Evolutionary conservation across 1,140 invertebrate genomes (phyloP).

Genomic region (Potamilus streckersoni): DNA sequence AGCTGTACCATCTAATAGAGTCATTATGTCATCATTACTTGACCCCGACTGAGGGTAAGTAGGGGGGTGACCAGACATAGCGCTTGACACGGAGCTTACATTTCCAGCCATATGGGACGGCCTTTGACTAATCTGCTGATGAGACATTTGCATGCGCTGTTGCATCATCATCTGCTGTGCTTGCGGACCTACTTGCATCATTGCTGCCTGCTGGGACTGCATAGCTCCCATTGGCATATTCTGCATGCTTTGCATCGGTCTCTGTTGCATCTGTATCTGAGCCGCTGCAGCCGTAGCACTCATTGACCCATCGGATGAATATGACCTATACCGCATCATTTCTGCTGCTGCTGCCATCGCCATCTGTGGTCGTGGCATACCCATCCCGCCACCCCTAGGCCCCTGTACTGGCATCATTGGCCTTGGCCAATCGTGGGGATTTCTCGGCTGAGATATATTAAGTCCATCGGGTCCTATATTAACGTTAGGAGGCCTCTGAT

Average conservation of each 20-base stretch:
- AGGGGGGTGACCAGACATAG: slow-evolving; percentile 14
- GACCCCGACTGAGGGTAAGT: slow-evolving; percentile 25
- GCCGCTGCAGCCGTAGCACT: slow-evolving; percentile 27
- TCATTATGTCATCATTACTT: slow-evolving; percentile 57
- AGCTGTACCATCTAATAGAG: slow-evolving; percentile 54
- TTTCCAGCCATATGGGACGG: slow-evolving; percentile 24
- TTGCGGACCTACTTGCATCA: slow-evolving; percentile 49
- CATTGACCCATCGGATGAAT: slow-evolving; percentile 35
- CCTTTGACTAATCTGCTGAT: slow-evolving; percentile 41
- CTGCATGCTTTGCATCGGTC: slow-evolving; percentile 36
- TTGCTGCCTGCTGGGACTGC: slow-evolving; percentile 40
- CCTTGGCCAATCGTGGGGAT: slow-evolving; percentile 41
- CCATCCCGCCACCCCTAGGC: slow-evolving; percentile 19
- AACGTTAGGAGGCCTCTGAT: slow-evolving; percentile 68
- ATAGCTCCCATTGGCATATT: slow-evolving; percentile 42
- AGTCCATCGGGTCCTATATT: slow-evolving; percentile 69
- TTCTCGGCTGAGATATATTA: slow-evolving; percentile 65
- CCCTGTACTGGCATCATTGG: slow-evolving; percentile 41
- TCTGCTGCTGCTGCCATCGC: slow-evolving; percentile 29
- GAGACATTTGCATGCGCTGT: slow-evolving; percentile 56
- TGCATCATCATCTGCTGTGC: slow-evolving; percentile 53
- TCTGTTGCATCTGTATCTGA: slow-evolving; percentile 34
- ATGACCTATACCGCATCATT: slow-evolving; percentile 50
- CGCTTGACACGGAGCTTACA: slow-evolving; percentile 20
- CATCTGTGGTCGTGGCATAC: slow-evolving; percentile 34